These are phyloP conservation scores for Choloepus didactylus DNA, from an alignment of 2,797 vertebrate species.

Conservation along the genomic window DNA sequence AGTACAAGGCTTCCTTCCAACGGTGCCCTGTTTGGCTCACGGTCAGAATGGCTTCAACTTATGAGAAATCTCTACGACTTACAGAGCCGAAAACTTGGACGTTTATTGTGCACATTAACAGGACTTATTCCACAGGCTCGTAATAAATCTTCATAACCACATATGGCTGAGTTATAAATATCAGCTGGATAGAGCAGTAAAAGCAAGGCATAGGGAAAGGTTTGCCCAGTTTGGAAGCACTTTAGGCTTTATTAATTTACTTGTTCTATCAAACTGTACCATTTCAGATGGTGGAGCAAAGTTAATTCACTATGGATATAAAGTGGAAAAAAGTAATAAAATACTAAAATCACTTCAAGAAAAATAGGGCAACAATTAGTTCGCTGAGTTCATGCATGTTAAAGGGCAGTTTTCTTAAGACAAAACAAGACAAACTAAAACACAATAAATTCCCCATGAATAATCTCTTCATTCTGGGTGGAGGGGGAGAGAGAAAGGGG, in stretches of 20 bases:
- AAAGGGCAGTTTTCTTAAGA: not conserved
- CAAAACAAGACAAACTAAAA: constrained; percentile 38
- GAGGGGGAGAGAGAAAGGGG: not conserved
- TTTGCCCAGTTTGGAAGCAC: constrained; percentile 83
- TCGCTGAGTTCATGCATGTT: not conserved
- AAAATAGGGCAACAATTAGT: constrained; percentile 44
- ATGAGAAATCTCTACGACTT: constrained; percentile 92
- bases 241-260: constrained; percentile 72
- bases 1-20: constrained; percentile 88
- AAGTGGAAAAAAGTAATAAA: constrained; percentile 63
- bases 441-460: not conserved
- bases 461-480: not conserved
- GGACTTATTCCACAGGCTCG: constrained; percentile 92
- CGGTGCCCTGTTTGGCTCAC: constrained; percentile 89
- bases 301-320: constrained; percentile 42
- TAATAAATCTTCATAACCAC: constrained; percentile 95
- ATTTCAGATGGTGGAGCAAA: constrained; percentile 45
- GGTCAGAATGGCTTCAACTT: constrained; percentile 93
- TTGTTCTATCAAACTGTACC: constrained; percentile 70
- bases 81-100: constrained; percentile 90
- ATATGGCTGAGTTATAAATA: constrained; percentile 91
- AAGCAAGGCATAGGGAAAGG: constrained; percentile 85
- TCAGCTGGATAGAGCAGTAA: constrained; percentile 92
- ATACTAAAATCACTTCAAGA: constrained; percentile 15
- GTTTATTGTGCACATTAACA: constrained; percentile 91